Percentiles rank a stretch among this genome's conserved stretches.
These are phyloP conservation scores for Neogale vison DNA, from an alignment of 2,113 vertebrate species.

Conservation along the genomic window DNA sequence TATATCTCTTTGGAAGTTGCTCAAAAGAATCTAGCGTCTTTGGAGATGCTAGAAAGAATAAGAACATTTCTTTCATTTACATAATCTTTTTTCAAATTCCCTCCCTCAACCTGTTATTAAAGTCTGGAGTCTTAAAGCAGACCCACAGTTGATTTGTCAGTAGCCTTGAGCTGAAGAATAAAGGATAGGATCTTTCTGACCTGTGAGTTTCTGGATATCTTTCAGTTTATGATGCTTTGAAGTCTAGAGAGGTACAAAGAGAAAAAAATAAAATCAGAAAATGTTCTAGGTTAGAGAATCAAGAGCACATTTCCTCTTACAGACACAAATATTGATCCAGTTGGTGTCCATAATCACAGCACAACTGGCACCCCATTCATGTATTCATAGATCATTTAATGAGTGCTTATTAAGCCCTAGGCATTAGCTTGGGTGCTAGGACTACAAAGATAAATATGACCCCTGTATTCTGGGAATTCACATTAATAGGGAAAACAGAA, in stretches of 20 bases:
- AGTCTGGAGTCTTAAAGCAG: not conserved
- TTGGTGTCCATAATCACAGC: not conserved
- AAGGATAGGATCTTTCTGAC: slow-evolving; percentile 40
- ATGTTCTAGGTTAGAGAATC: slow-evolving; percentile 6
- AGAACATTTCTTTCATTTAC: not conserved
- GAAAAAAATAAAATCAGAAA: slow-evolving; percentile 38
- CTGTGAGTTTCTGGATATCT: slow-evolving; percentile 55
- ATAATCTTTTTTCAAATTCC: slow-evolving; percentile 18
- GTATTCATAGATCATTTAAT: slow-evolving; percentile 28
- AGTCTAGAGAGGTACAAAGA: slow-evolving; percentile 63
- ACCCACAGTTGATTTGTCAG: not conserved
- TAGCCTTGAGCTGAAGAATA: not conserved
- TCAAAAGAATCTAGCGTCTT: too few relatives aligned
- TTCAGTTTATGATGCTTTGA: slow-evolving; percentile 33
- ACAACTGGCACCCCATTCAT: slow-evolving; percentile 1
- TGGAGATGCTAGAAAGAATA: not conserved
- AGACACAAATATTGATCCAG: not conserved
- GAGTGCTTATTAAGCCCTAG: not conserved
- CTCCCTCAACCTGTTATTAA: not conserved
- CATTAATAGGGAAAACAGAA: not conserved
- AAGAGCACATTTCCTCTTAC: not conserved
- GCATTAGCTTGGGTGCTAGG: not conserved
- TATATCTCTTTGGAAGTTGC: too few relatives aligned
- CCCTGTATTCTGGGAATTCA: not conserved
- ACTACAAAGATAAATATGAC: slow-evolving; percentile 6